Conservation (phyloP, 2,888 invertebrate species). For the Watsonalla binaria region DNA sequence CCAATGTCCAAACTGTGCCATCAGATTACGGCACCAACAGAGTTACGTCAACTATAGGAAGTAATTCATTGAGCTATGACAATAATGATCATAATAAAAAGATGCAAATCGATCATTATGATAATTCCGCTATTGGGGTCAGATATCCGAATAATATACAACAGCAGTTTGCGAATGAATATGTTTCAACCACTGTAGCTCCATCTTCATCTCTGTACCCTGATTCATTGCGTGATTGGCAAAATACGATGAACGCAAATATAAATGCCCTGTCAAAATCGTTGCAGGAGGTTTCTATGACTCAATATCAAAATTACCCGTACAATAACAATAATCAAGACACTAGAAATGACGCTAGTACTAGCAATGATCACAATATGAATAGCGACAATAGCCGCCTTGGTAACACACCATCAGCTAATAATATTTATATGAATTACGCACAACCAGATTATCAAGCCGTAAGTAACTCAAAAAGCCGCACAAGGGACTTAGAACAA, state of each 20-base stretch:
- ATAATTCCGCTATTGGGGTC: slow-evolving; percentile 62
- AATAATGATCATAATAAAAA: slow-evolving; percentile 49
- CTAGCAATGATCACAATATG: slow-evolving; percentile 18
- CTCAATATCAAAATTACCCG: slow-evolving; percentile 49
- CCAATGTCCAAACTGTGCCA: slow-evolving; percentile 53
- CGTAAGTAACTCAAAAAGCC: slow-evolving; percentile 41
- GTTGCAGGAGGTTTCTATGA: slow-evolving; percentile 44
- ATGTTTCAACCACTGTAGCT: slow-evolving; percentile 46
- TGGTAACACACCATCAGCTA: slow-evolving; percentile 54
- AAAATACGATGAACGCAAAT: slow-evolving; percentile 41
- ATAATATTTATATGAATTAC: slow-evolving; percentile 61
- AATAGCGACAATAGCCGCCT: slow-evolving; percentile 59
- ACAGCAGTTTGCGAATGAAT: slow-evolving; percentile 57
- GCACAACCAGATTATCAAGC: slow-evolving; percentile 57
- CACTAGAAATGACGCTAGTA: slow-evolving; percentile 30
- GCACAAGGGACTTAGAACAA: slow-evolving; percentile 50
- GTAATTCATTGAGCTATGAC: slow-evolving; percentile 43
- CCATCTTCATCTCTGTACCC: slow-evolving; percentile 51
- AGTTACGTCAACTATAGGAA: slow-evolving; percentile 46
- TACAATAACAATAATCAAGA: slow-evolving; percentile 47
- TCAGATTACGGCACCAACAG: slow-evolving; percentile 51
- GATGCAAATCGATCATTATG: slow-evolving; percentile 65
- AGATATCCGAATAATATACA: slow-evolving; percentile 52
- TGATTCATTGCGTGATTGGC: slow-evolving; percentile 54
- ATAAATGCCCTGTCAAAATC: slow-evolving; percentile 49